phyloP scores from a whole-genome alignment of 1,140 invertebrate species.

The Drosophila prosaltans region DNA sequence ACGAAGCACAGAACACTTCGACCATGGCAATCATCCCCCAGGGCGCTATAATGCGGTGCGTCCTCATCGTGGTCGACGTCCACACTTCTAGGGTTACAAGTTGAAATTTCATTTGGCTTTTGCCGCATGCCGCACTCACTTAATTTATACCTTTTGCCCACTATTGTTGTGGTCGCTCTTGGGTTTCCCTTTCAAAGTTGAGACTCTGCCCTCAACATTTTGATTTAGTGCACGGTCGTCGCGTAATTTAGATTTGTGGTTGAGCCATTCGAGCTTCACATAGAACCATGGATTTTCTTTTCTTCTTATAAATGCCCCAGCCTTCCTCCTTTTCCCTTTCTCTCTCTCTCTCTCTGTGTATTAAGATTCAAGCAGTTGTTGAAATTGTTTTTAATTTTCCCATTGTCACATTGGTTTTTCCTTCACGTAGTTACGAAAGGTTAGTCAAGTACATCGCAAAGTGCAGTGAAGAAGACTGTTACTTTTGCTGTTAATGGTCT shows the following conservation, averaged over 20 bases:
- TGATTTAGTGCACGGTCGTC: constrained; percentile 70
- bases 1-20: constrained; percentile 32
- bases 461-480: neutral
- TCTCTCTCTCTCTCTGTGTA: constrained; percentile 5
- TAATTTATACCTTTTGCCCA: constrained; percentile 72
- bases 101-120: constrained; percentile 64
- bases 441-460: neutral
- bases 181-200: constrained; percentile 65
- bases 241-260: constrained; percentile 81
- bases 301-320: constrained; percentile 12
- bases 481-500: neutral
- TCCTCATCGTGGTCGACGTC: constrained; percentile 41
- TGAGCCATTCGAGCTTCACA: constrained; percentile 44
- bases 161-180: constrained; percentile 63
- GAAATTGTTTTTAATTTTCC: constrained; percentile 73
- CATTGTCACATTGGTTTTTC: constrained; percentile 19
- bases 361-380: constrained; percentile 30
- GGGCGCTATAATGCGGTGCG: constrained; percentile 73
- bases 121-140: constrained; percentile 51
- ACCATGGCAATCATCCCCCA: constrained; percentile 68
- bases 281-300: constrained; percentile 17
- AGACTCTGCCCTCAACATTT: constrained; percentile 37
- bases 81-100: constrained; percentile 78
- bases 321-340: constrained; percentile 23
- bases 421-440: neutral